Evolutionary conservation across 2,888 invertebrate species (phyloP), one percentile per base, ranked within the genome.

Genomic region (Nasonia oneida): DNA sequence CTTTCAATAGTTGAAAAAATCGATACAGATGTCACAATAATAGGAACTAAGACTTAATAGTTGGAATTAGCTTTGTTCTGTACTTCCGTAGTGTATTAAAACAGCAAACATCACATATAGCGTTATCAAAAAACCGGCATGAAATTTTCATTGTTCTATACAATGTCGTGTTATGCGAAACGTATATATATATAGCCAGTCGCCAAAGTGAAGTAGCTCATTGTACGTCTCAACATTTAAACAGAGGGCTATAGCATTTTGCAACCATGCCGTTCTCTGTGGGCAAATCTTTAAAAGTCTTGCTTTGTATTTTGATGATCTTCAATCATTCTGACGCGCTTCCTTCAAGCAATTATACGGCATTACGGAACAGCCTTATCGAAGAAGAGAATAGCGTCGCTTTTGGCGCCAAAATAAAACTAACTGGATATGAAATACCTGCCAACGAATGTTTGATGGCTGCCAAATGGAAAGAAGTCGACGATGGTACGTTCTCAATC

Each of bases 381-480:
- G 90, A 93, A 81, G 93, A 93, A 50, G 96, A 96, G 91, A 90
- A 94, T 23, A 91, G 91, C 0, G 88, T 92, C 8, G 89, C 94
- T 0, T 88, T 96, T 12, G 96, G 96, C 18, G 94, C 94, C 0
- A 94, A 94, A 77, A 90, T 94, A 15, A 87, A 90, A 3, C 93
- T 96, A 12, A 94, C 90, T 23, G 90, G 92, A 18, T 93, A 94
- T 15, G 96, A 96, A 92, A 80, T 90, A 0, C 85, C 87, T 4
- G 95, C 95, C 74, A 96, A 96, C 91, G 92, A 94, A 73, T 94
- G 95, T 29, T 92, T 96, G 23, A 96, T 96, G 96, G 89, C 90
- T 70, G 93, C 94, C 71, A 96, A 96, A 90, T 91, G 93, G 23
- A 88, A 91, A 1, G 96, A 96, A 91, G 90, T 95, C 29, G 91